A percentile compares a stretch with the other conserved stretches of the same genome.
phyloP scores from a whole-genome alignment of 2,113 vertebrate genomes.

The Tachuris rubrigastra region DNA sequence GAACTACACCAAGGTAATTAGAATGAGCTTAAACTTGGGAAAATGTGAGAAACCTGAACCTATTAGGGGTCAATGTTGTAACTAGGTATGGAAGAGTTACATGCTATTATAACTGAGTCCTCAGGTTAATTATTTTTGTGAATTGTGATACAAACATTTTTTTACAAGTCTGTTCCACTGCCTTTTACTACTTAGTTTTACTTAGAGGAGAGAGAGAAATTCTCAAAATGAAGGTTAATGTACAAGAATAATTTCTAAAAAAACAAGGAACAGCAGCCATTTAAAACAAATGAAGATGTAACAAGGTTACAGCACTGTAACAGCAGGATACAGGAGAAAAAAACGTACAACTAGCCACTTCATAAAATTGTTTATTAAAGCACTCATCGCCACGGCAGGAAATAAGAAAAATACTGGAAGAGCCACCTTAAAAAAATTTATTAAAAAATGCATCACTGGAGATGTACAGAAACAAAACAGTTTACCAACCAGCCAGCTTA shows the following conservation, averaged over 20 bases:
- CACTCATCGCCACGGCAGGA: constrained; percentile 62
- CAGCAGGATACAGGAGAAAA: constrained; percentile 41
- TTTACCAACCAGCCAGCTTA: constrained; percentile 22
- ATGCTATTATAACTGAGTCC: background rate
- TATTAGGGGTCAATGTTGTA: background rate
- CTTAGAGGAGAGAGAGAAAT: background rate
- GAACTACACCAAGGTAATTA: background rate
- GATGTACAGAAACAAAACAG: constrained; percentile 38
- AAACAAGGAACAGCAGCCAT: constrained; percentile 1
- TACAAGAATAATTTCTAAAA: background rate
- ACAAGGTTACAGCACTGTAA: constrained; percentile 52
- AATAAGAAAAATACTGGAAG: constrained; percentile 57
- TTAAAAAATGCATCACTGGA: constrained; percentile 48
- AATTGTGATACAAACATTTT: background rate
- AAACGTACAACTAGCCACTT: constrained; percentile 55
- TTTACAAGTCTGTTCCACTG: background rate
- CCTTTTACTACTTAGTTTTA: background rate
- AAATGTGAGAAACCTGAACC: background rate
- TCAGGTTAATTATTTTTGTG: background rate
- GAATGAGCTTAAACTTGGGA: background rate
- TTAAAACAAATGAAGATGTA: constrained; percentile 62
- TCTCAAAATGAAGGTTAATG: constrained; percentile 4
- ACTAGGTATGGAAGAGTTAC: background rate
- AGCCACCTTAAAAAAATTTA: constrained; percentile 65
- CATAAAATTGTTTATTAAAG: constrained; percentile 66